Evolutionary conservation across 2,888 invertebrate genomes (phyloP), one percentile per base, ranked within the genome.

Genomic region (Himalopsyche tibetana): DNA sequence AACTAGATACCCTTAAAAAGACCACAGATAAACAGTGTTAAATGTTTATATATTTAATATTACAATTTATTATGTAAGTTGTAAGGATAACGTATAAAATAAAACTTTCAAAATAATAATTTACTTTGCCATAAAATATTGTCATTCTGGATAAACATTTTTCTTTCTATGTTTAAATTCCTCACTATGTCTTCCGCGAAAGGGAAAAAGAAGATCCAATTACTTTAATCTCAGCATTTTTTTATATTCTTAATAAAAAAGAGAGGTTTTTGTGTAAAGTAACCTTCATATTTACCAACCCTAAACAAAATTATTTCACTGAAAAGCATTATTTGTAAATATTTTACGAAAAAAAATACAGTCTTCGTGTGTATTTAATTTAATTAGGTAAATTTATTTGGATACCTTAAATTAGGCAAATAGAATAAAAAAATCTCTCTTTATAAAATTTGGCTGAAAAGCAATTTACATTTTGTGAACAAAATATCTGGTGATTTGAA

Each of bases 401-500:
- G 38, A 74, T 74, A 74, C 74, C 74, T 74, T 74, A 74, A 69
- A 74, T 74, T 74, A 74, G 74, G 74, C 74, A 74, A 74, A 74
- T 74, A 74, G 74, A 74, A 74, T 74, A 74, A 74, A 74, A 69
- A 69, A 36, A 36, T 74, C 36, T 28, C 69, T 36, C 12, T 74
- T 74, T 36, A 4, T 11, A 36, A 74, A 74, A 36, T 74, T 74
- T 4, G 74, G 28, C 74, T 36, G 4, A 2, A 74, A 74, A 28
- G 74, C 19, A 74, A 74, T 74, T 74, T 38, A 38, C 74, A 74
- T 74, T 74, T 74, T 38, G 3, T 4, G 74, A 74, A 74, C 74
- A 74, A 74, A 74, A 38, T 12, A 74, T 74, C 19, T 36, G 38
- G 74, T 74, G 74, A 74, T 74, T 74, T 38, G 38, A 74, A 74